These are phyloP conservation scores for Silurus glanis DNA, from an alignment of 2,113 vertebrate genomes.

Conservation along the genomic window DNA sequence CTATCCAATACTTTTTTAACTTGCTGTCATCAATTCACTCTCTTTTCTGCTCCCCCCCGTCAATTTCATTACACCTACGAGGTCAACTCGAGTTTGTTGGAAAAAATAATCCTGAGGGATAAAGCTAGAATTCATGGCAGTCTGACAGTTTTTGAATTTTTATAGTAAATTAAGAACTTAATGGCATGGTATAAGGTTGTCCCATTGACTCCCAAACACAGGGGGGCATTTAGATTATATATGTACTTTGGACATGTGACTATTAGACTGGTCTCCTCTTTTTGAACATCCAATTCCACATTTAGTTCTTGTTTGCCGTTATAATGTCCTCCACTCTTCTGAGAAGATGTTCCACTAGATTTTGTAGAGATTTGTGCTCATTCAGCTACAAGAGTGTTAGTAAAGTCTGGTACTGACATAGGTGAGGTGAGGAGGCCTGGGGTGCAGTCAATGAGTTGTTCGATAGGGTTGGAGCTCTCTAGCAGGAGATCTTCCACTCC, in stretches of 20 bases:
- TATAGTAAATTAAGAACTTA: not conserved
- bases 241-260: not conserved
- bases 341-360: too few relatives aligned
- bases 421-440: too few relatives aligned
- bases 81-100: not conserved
- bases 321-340: too few relatives aligned
- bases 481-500: too few relatives aligned
- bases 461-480: too few relatives aligned
- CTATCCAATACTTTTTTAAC: slow-evolving; percentile 15
- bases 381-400: too few relatives aligned
- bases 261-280: too few relatives aligned
- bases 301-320: too few relatives aligned
- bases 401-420: too few relatives aligned
- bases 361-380: too few relatives aligned
- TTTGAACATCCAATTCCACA: too few relatives aligned
- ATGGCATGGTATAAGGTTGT: not conserved
- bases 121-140: not conserved
- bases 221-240: not conserved
- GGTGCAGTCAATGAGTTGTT: too few relatives aligned
- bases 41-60: not conserved
- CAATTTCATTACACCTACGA: not conserved
- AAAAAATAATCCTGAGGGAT: not conserved
- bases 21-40: not conserved
- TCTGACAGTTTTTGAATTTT: not conserved
- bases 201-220: not conserved